Percentiles rank a stretch among this genome's conserved stretches.
Evolutionary conservation across 2,888 invertebrate genomes (phyloP).

Genomic region (Agrypnus murinus): DNA sequence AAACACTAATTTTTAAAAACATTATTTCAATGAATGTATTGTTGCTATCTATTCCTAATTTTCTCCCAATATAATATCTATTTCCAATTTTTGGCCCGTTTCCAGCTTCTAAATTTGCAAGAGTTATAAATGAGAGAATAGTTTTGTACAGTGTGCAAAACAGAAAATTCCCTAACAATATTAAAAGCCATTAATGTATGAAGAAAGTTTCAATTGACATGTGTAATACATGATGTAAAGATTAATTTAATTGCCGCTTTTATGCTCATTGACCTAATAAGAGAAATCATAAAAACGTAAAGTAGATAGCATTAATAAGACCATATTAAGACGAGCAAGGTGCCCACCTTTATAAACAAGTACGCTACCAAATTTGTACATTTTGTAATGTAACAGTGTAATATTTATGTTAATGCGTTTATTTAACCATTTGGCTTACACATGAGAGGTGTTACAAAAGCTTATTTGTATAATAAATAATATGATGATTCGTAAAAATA

Average conservation of each 20-base stretch:
- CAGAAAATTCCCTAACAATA: too few species aligned
- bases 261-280: constrained; percentile 22
- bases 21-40: too few species aligned
- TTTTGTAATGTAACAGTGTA: too few species aligned
- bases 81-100: constrained; percentile 2
- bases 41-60: too few species aligned
- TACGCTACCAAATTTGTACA: constrained; percentile 18
- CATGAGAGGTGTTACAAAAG: constrained; percentile 2
- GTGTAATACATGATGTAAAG: too few species aligned
- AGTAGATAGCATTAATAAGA: constrained; percentile 11
- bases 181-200: too few species aligned
- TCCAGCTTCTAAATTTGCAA: not conserved
- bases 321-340: constrained; percentile 17
- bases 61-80: not conserved
- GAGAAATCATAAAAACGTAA: not conserved
- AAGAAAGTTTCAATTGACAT: too few species aligned
- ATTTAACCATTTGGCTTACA: constrained; percentile 10
- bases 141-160: constrained; percentile 2
- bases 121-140: too few species aligned
- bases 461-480: not conserved
- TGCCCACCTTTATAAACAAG: constrained; percentile 1
- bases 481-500: not conserved
- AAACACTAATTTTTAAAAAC: constrained; percentile 11
- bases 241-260: not conserved
- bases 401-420: not conserved